A percentile compares a stretch with the other conserved stretches of the same genome.
Conservation (phyloP, 2,113 vertebrate species). For the Ranitomeya variabilis region DNA sequence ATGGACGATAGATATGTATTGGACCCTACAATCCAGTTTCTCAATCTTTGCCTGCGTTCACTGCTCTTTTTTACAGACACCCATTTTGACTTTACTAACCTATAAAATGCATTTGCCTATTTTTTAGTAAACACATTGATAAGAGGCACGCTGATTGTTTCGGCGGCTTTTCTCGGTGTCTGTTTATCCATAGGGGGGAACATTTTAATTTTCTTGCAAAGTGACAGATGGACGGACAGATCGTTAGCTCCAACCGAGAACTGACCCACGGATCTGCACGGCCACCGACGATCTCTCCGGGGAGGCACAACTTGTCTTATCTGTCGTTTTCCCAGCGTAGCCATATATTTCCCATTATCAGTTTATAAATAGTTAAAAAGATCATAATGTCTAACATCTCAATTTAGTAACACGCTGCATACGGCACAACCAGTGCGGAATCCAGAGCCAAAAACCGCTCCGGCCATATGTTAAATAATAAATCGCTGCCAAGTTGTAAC, state of each 20-base stretch:
- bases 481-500: constrained; percentile 47
- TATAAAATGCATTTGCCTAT: not conserved
- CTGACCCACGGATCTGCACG: not conserved
- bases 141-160: not conserved
- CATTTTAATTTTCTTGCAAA: not conserved
- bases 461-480: constrained; percentile 53
- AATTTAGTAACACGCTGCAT: constrained; percentile 45
- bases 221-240: constrained; percentile 33
- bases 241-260: not conserved
- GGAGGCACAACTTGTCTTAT: not conserved
- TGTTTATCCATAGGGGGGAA: not conserved
- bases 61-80: not conserved
- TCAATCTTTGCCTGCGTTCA: not conserved
- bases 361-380: constrained; percentile 47
- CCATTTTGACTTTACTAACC: not conserved
- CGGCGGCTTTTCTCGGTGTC: not conserved
- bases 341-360: not conserved
- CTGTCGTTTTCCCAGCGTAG: not conserved
- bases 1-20: not conserved
- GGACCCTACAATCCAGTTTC: not conserved
- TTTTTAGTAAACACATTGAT: constrained; percentile 1
- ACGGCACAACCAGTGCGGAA: not conserved
- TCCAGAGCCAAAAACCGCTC: constrained; percentile 22
- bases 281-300: not conserved
- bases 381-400: constrained; percentile 39